Base-by-base conservation (phyloP, 2,797 vertebrate species). In the Danio kyathit region DNA sequence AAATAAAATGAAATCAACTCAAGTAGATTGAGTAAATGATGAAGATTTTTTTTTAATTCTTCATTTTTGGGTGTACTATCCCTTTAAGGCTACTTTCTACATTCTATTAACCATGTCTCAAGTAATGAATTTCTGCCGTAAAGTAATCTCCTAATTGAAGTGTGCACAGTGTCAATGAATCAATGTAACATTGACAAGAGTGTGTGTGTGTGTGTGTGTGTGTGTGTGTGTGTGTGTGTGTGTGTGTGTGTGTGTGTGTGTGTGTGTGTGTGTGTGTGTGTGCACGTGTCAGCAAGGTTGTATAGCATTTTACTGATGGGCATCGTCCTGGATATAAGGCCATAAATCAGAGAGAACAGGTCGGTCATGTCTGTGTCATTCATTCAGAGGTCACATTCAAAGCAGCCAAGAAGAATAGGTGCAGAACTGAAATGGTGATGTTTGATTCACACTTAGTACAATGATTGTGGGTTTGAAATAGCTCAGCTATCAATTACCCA, bases 121-220 rank as follows among this genome's bases (percentile, higher is more conserved):
- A 76, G 56, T 59, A 79, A 74, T 69, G 57, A 48, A 70, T 82
- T 59, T 78, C 11, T 59, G 7, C 49, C 66, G 63, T 38, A 74
- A 75, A 79, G 52, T 61, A 82, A 74, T 86, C 79, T 74, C 48
- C 44, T 79, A 65, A 73, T 16, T 85, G 65, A 69, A 75, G 74
- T 81, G 66, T 48, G 80, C 70, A 63, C 46, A 12, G 65, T 61
- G 43, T 57, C 59, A 72, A 77, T 85, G 78, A 75, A 66, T 89
- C 76, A 79, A 76, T 44, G 49, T 60, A 60, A 38, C 21, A 67
- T 41, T 65, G 43, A 67, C 41, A 54, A 65, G 72, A 17, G 10
- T 48, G 46, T 74, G 48, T 44, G 70, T 38, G 43, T 29, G 29
- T 3, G 29, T 29, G 1, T 29, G 29, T 29, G 29, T 29, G 29